Percentiles rank a stretch among this genome's conserved stretches.
phyloP scores from a whole-genome alignment of 92 coral and sea anemone species.

The Epizoanthus ramosus region DNA sequence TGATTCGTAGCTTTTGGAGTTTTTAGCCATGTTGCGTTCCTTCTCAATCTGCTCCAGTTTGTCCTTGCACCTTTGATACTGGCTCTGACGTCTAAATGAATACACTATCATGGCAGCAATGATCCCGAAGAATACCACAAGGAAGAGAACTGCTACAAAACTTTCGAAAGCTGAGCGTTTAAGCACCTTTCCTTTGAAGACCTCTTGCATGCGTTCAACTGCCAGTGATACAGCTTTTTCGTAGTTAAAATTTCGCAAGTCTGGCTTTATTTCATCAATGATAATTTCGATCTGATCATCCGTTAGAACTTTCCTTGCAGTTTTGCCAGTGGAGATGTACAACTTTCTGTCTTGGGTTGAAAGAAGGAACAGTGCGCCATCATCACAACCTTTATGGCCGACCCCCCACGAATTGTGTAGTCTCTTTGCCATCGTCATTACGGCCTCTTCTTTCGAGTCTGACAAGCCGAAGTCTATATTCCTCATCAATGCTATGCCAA shows the following conservation, averaged over 20 bases:
- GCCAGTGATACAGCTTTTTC: conserved; percentile 66
- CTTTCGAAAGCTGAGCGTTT: conserved; percentile 13
- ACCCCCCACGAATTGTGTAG: conserved; percentile 85
- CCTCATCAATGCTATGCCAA: conserved; percentile 77
- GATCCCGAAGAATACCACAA: conserved; percentile 39
- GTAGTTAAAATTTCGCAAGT: conserved; percentile 53
- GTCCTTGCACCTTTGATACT: conserved; percentile 57
- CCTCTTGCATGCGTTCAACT: conserved; percentile 69
- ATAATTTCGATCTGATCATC: conserved; percentile 81
- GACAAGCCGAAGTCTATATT: conserved; percentile 52
- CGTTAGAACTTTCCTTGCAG: conserved; percentile 67
- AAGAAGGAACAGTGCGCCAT: conserved; percentile 72
- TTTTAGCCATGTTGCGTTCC: conserved; percentile 73
- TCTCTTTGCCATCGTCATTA: conserved; percentile 62
- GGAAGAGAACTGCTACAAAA: conserved; percentile 49
- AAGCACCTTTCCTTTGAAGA: conserved; percentile 73
- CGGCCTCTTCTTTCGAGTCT: conserved; percentile 51
- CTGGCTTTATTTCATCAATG: conserved; percentile 71
- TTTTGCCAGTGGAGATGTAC: conserved; percentile 79
- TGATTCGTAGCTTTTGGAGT: conserved; percentile 58
- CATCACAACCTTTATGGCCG: conserved; percentile 72
- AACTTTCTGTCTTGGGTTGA: conserved; percentile 71
- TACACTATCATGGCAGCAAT: conserved; percentile 33
- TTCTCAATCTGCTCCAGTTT: conserved; percentile 74
- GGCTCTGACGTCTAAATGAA: conserved; percentile 43